Conservation (phyloP, 2,797 vertebrate species). For the Meriones psammophilus region DNA sequence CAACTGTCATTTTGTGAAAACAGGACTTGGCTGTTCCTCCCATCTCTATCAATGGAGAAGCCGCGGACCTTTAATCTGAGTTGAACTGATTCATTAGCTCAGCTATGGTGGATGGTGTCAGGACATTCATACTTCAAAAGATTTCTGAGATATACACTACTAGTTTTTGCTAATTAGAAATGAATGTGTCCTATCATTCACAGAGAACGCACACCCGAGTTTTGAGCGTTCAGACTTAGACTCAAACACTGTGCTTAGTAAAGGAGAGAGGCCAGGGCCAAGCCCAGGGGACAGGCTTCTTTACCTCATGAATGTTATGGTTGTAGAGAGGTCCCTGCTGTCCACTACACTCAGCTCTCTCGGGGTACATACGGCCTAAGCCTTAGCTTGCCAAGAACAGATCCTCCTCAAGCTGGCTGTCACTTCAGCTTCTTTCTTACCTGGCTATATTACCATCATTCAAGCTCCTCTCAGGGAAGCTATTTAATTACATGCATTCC, state of each 20-base stretch:
- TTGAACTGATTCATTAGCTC: constrained; percentile 14
- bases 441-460: not conserved
- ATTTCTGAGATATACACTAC: constrained; percentile 11
- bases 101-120: not conserved
- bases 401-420: not conserved
- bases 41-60: not conserved
- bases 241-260: not conserved
- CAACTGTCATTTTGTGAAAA: constrained; percentile 16
- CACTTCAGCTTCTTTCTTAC: not conserved
- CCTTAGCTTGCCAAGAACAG: not conserved
- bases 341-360: not conserved
- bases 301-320: not conserved
- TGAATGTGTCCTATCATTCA: not conserved
- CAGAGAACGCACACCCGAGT: not conserved
- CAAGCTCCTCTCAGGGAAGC: not conserved
- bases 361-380: rapidly evolving
- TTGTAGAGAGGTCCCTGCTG: not conserved
- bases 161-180: constrained; percentile 48
- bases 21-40: not conserved
- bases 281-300: not conserved
- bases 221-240: not conserved
- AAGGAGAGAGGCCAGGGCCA: not conserved
- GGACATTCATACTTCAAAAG: not conserved
- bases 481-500: not conserved
- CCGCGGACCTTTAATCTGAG: not conserved